phyloP scores from a whole-genome alignment of 2,888 invertebrate genomes.

The Eremobia ochroleuca region DNA sequence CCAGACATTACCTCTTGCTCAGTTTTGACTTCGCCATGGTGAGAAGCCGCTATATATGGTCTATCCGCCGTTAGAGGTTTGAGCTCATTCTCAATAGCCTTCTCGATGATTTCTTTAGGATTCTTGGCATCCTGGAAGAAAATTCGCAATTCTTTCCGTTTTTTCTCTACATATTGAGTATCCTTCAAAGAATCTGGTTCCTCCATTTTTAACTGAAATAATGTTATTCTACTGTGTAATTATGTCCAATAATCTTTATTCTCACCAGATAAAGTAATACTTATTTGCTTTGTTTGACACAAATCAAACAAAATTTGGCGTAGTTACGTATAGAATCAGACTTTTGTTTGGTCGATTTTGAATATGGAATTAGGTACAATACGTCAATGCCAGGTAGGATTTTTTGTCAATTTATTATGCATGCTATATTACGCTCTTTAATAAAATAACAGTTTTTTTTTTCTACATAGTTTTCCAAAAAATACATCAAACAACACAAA shows the following conservation, averaged over 20 bases:
- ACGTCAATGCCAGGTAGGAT: neutral
- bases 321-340: slow-evolving; percentile 52
- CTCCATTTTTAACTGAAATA: slow-evolving; percentile 68
- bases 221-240: neutral
- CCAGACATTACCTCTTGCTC: slow-evolving; percentile 88
- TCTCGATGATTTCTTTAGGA: slow-evolving; percentile 79
- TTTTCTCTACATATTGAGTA: slow-evolving; percentile 77
- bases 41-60: slow-evolving; percentile 85
- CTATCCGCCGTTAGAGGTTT: slow-evolving; percentile 74
- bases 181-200: slow-evolving; percentile 69
- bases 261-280: neutral
- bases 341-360: slow-evolving; percentile 66
- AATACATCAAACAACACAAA: neutral
- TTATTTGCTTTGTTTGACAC: slow-evolving; percentile 49
- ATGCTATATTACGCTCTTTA: neutral
- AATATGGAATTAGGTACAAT: slow-evolving; percentile 55
- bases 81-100: slow-evolving; percentile 85
- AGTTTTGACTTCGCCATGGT: slow-evolving; percentile 78
- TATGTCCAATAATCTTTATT: neutral
- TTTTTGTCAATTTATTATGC: neutral
- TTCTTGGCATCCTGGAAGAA: slow-evolving; percentile 83
- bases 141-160: slow-evolving; percentile 78
- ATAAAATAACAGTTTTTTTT: neutral
- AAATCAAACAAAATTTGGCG: slow-evolving; percentile 57
- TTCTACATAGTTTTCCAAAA: neutral